Evolutionary conservation across 1,140 invertebrate species (phyloP), one percentile per base, ranked within the genome.

Genomic region (Apis cerana): DNA sequence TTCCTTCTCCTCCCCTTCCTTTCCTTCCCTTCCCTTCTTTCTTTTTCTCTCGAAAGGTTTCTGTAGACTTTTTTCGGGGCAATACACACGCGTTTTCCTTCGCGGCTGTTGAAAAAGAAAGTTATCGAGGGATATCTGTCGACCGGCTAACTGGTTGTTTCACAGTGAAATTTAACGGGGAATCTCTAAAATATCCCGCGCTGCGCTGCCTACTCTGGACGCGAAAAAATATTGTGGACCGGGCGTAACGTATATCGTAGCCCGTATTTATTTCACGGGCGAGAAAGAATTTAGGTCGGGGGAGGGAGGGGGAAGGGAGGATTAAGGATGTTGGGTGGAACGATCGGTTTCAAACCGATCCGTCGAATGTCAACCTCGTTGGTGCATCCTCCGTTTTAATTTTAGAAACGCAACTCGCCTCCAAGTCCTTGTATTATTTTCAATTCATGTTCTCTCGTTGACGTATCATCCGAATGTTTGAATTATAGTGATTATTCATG

Each of bases 21-120:
- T 59, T 64, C 58, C 43, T 75, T 71, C 59, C 65, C 65, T 71
- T 56, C 76, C 82, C 54, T 64, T 56, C 68, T 72, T 68, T 59
- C 67, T 72, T 50, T 77, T 85, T 43, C 48, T 68, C n/a, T 11
- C 61, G 74, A 33, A 54, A 74, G 70, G 70, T 84, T 27, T 27
- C 62, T n/a, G 52, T 27, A 13, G 23, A 12, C 11, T 19, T 70
- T 70, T 70, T 54, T 71, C 69, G 23, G 19, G 68, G 48, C 50
- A 70, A 52, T 52, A 70, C 61, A 15, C 0, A 12, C 11, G 50
- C 50, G 10, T 52, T 52, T 12, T 52, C 52, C 52, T 27, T 17
- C 17, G 69, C 13, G 50, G 15, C 69, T 27, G 48, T 54, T 12
- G 58, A 74, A 64, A 33, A 76, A 65, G 61, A 76, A 76, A 76